Conservation (phyloP, 2,113 vertebrate genomes). For the Aldabrachelys gigantea region DNA sequence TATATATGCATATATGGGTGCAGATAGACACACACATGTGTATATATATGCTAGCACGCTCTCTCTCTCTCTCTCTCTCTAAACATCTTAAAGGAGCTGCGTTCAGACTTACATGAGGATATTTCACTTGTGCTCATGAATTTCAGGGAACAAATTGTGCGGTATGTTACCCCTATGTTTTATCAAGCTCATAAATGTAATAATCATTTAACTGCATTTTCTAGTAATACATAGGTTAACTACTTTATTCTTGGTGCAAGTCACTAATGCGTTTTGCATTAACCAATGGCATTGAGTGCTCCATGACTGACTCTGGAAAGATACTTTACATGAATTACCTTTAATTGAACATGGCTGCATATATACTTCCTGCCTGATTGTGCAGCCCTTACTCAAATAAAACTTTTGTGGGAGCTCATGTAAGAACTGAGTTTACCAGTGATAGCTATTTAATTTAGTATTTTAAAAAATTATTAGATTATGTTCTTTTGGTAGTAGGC, state of each 20-base stretch:
- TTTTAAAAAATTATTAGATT: neutral
- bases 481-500: neutral
- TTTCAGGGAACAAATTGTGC: neutral
- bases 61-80: too few relatives aligned
- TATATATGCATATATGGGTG: neutral
- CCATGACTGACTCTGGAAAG: neutral
- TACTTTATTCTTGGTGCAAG: neutral
- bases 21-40: too few relatives aligned
- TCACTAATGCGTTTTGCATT: neutral
- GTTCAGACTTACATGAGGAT: neutral
- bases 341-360: neutral
- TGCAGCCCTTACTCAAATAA: neutral
- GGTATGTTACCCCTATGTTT: neutral
- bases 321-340: neutral
- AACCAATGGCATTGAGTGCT: neutral
- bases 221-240: neutral
- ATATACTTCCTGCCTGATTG: neutral
- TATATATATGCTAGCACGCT: too few relatives aligned
- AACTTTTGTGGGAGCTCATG: rapidly evolving
- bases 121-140: neutral
- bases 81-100: neutral
- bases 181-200: neutral
- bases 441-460: neutral
- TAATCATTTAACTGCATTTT: neutral
- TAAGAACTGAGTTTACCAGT: neutral